A percentile compares a stretch with the other conserved stretches of the same genome.
These are phyloP conservation scores for Neolamprologus fasciatus DNA, from an alignment of 2,113 vertebrate genomes.

Conservation along the genomic window DNA sequence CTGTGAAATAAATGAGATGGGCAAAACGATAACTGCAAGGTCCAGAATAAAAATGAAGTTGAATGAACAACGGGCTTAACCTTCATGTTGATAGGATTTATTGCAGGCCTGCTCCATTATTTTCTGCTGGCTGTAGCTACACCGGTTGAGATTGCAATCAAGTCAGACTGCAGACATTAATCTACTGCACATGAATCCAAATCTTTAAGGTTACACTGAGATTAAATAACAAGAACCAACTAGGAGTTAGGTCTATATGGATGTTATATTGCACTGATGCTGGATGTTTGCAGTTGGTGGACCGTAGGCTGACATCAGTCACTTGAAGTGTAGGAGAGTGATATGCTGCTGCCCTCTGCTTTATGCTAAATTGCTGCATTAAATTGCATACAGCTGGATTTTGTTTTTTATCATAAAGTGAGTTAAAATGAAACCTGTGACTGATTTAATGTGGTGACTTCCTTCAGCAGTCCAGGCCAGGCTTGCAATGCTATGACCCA, in stretches of 20 bases:
- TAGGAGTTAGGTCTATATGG: background rate
- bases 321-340: background rate
- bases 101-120: background rate
- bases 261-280: background rate
- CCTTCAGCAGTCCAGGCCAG: background rate
- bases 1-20: background rate
- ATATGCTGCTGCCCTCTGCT: background rate
- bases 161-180: background rate
- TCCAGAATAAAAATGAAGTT: background rate
- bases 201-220: background rate
- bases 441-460: background rate
- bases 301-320: background rate
- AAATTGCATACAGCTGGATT: background rate
- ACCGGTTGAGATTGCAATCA: background rate
- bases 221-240: background rate
- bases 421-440: background rate
- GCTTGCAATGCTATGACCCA: background rate
- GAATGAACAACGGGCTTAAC: background rate
- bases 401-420: background rate
- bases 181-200: background rate
- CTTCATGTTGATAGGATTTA: background rate
- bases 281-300: background rate
- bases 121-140: background rate
- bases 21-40: background rate
- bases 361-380: background rate